These are phyloP conservation scores for Phragmatobia fuliginosa DNA, from an alignment of 2,888 invertebrate species.

Conservation along the genomic window DNA sequence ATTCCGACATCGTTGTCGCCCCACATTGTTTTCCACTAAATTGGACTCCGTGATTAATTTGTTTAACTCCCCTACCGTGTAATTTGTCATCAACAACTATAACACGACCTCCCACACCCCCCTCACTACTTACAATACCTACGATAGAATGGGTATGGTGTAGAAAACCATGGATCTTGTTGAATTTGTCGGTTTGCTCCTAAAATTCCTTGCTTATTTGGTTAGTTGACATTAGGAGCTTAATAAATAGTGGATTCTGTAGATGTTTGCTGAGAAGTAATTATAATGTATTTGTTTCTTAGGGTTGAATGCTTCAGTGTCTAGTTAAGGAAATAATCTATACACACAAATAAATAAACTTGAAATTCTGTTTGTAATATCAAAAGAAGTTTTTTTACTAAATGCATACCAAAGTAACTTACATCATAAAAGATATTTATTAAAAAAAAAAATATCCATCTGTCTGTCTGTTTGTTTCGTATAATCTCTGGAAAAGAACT, in stretches of 20 bases:
- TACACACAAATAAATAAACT: too few relatives aligned
- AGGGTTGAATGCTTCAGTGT: slow-evolving; percentile 41
- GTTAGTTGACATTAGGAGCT: slow-evolving; percentile 77
- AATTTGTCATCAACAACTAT: slow-evolving; percentile 72
- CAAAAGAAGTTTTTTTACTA: too few relatives aligned
- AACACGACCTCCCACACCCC: slow-evolving; percentile 52
- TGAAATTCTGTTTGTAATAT: too few relatives aligned
- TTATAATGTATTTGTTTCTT: slow-evolving; percentile 60
- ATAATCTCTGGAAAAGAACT: too few relatives aligned
- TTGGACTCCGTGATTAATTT: slow-evolving; percentile 83
- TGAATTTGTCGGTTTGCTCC: slow-evolving; percentile 53
- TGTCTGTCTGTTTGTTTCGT: too few relatives aligned
- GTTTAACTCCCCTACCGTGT: slow-evolving; percentile 80
- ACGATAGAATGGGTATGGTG: slow-evolving; percentile 18
- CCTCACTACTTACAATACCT: slow-evolving; percentile 17
- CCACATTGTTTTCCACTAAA: slow-evolving; percentile 83
- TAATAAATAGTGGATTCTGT: slow-evolving; percentile 73
- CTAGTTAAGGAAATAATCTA: slow-evolving; percentile 1
- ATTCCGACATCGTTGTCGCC: slow-evolving; percentile 56
- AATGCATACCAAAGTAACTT: too few relatives aligned
- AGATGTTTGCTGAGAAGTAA: slow-evolving; percentile 66
- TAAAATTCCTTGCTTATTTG: slow-evolving; percentile 74
- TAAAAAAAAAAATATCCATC: too few relatives aligned
- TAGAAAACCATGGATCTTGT: slow-evolving; percentile 40
- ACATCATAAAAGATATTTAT: too few relatives aligned